phyloP scores from a whole-genome alignment of 1,140 invertebrate genomes.

The Saccostrea glomerata region DNA sequence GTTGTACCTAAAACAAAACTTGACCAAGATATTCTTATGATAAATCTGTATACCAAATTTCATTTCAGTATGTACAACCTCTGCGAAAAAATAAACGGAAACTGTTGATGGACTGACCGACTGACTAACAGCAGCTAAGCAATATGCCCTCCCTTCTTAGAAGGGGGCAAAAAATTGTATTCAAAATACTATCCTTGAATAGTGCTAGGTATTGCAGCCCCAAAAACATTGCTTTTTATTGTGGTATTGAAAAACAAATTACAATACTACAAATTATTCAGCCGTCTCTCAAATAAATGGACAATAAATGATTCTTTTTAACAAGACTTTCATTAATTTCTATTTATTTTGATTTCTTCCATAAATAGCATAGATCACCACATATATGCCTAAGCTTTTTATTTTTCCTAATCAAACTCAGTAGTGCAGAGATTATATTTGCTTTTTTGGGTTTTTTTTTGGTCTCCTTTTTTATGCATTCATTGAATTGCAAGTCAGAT shows the following conservation, averaged over 20 bases:
- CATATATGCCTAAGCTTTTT: slow-evolving; percentile 4
- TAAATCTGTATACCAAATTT: too few species aligned
- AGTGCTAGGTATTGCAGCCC: slow-evolving; percentile 14
- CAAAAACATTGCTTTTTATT: slow-evolving; percentile 17
- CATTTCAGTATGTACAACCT: too few species aligned
- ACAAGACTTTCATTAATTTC: slow-evolving; percentile 11
- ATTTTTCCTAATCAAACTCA: not conserved
- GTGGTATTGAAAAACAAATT: slow-evolving; percentile 16
- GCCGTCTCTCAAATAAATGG: slow-evolving; percentile 15
- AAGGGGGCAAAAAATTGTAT: slow-evolving; percentile 6
- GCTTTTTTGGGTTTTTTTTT: not conserved
- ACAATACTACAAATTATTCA: slow-evolving; percentile 17
- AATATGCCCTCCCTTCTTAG: too few species aligned
- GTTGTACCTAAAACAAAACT: too few species aligned
- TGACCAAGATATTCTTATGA: too few species aligned
- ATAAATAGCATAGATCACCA: not conserved
- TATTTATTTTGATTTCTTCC: slow-evolving; percentile 12
- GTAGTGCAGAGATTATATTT: slow-evolving; percentile 18
- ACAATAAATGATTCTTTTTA: slow-evolving; percentile 17
- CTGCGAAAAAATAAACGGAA: not conserved
- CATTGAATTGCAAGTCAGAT: not conserved
- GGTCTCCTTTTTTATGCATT: slow-evolving; percentile 15
- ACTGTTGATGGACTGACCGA: not conserved
- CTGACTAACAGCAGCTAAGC: too few species aligned
- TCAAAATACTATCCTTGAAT: slow-evolving; percentile 16